A percentile compares a stretch with the other conserved stretches of the same genome.
Conservation (phyloP, 2,797 vertebrate species). For the Orientallactaga sibirica region DNA sequence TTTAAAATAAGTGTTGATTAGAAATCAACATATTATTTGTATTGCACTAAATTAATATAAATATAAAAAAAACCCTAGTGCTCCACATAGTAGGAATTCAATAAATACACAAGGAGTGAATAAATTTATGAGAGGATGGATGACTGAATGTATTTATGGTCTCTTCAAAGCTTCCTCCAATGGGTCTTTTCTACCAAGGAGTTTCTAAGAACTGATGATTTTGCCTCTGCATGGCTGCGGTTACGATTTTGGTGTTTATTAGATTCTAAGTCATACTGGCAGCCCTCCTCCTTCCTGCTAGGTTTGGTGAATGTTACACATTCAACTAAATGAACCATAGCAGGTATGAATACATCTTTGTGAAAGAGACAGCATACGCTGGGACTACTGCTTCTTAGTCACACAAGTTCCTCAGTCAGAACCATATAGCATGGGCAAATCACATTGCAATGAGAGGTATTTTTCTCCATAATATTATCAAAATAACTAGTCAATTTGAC, state of each 20-base stretch:
- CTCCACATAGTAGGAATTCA: constrained; percentile 25
- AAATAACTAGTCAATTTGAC: neutral
- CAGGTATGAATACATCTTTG: constrained; percentile 76
- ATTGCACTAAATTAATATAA: neutral
- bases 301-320: constrained; percentile 76
- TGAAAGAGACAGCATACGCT: constrained; percentile 66
- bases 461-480: constrained; percentile 43
- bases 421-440: neutral
- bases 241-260: constrained; percentile 76
- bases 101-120: constrained; percentile 67
- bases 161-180: neutral
- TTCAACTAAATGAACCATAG: constrained; percentile 76
- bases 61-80: neutral
- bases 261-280: constrained; percentile 80
- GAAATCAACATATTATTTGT: constrained; percentile 11
- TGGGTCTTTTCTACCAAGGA: constrained; percentile 46
- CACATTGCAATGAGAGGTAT: constrained; percentile 47
- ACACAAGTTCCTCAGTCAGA: constrained; percentile 62
- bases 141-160: neutral
- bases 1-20: constrained; percentile 49
- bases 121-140: constrained; percentile 21
- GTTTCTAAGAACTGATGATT: constrained; percentile 65
- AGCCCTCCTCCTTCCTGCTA: constrained; percentile 68
- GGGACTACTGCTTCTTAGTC: constrained; percentile 65
- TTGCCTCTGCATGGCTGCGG: constrained; percentile 64